Evolutionary conservation across 1,140 invertebrate genomes (phyloP).

Genomic region (Spodoptera frugiperda): DNA sequence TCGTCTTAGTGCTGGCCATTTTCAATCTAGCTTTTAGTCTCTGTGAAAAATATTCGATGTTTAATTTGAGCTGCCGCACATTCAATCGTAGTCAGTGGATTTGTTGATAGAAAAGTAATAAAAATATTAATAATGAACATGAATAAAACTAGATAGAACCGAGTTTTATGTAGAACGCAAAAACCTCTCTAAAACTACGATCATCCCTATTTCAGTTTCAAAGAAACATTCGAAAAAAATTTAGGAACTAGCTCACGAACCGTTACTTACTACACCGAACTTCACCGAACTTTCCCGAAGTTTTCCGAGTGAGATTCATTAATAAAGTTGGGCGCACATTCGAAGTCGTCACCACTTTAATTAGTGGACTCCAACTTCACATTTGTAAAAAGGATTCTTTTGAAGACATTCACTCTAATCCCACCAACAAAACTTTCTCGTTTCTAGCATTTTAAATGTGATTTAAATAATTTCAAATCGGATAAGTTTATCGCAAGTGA

Average conservation of each 20-base stretch:
- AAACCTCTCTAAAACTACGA: no score
- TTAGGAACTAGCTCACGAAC: neutral
- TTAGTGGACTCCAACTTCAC: constrained; percentile 9
- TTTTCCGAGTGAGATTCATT: constrained; percentile 33
- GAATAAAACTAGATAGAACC: no score
- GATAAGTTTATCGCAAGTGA: constrained; percentile 4
- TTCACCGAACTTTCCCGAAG: neutral
- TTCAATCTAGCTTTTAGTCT: no score
- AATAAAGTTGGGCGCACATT: constrained; percentile 6
- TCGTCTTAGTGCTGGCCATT: no score
- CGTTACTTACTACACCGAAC: constrained; percentile 4
- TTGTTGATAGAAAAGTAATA: no score
- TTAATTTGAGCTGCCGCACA: no score
- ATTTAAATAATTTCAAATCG: constrained; percentile 18
- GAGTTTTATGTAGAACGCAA: no score
- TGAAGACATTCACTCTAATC: constrained; percentile 17
- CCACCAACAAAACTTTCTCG: constrained; percentile 5
- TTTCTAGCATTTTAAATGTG: neutral
- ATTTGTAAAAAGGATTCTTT: constrained; percentile 7
- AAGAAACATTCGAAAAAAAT: neutral
- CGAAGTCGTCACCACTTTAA: constrained; percentile 25
- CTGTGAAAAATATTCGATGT: no score
- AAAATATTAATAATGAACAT: no score
- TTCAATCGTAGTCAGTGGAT: no score
- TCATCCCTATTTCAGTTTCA: no score